Percentiles rank a stretch among this genome's conserved stretches.
These are phyloP conservation scores for Bombyx huttoni DNA, from an alignment of 2,888 invertebrate species.

Conservation along the genomic window DNA sequence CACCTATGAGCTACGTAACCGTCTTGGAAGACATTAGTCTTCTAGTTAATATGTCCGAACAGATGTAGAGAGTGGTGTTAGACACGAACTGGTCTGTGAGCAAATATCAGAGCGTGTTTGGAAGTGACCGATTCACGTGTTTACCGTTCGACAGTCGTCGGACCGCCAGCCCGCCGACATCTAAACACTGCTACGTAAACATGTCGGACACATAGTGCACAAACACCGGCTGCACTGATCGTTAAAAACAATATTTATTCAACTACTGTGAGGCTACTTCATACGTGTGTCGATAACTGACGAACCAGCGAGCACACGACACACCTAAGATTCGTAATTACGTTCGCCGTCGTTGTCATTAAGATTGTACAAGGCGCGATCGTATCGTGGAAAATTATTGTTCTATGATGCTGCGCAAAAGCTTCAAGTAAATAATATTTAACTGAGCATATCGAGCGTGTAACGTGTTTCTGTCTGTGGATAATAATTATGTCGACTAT, in stretches of 20 bases:
- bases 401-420: conserved; percentile 34
- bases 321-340: conserved; percentile 8
- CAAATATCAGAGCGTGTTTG: conserved; percentile 38
- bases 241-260: conserved; percentile 67
- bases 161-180: conserved; percentile 24
- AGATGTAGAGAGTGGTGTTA: conserved; percentile 24
- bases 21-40: conserved; percentile 2
- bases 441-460: conserved; percentile 23
- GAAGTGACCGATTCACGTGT: conserved; percentile 35
- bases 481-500: conserved; percentile 11
- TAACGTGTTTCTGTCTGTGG: conserved; percentile 13
- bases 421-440: conserved; percentile 30
- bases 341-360: conserved; percentile 10
- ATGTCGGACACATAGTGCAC: conserved; percentile 44
- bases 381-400: conserved; percentile 35
- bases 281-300: conserved; percentile 3
- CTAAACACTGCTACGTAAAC: conserved; percentile 60
- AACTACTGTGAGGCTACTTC: conserved; percentile 31
- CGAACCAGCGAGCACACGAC: background rate
- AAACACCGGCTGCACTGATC: conserved; percentile 63
- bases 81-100: conserved; percentile 26
- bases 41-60: conserved; percentile 13
- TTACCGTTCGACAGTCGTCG: conserved; percentile 20
- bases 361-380: conserved; percentile 13
- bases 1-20: background rate